phyloP scores from a whole-genome alignment of 2,113 vertebrate genomes.

The Acanthisitta chloris region DNA sequence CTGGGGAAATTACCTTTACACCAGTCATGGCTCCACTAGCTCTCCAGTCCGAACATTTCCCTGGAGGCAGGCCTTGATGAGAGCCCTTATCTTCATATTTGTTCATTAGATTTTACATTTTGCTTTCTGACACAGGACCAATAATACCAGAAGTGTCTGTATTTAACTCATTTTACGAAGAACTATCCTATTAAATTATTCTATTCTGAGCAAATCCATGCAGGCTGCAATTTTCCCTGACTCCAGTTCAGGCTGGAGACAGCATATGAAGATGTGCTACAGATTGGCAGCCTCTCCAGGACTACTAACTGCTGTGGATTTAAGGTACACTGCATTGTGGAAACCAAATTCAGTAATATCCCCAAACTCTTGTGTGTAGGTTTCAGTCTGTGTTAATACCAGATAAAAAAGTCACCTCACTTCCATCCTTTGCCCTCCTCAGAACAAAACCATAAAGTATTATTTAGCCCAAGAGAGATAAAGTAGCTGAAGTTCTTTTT shows the following conservation, averaged over 20 bases:
- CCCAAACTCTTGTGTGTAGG: neutral
- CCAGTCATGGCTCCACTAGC: neutral
- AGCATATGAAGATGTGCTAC: neutral
- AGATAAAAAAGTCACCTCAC: too few relatives aligned
- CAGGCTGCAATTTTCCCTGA: neutral
- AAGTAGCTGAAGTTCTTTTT: neutral
- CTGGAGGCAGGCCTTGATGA: neutral
- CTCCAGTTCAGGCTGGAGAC: neutral
- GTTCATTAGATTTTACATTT: neutral
- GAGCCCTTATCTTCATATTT: neutral
- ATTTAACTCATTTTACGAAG: neutral
- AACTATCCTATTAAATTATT: neutral
- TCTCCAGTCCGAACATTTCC: neutral
- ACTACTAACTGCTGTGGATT: neutral
- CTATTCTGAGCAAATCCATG: neutral
- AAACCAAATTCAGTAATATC: neutral
- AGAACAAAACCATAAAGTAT: too few relatives aligned
- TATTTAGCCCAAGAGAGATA: neutral
- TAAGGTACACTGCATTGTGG: neutral
- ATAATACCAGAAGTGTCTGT: neutral
- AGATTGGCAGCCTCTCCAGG: neutral
- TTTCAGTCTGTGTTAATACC: too few relatives aligned
- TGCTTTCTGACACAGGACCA: neutral
- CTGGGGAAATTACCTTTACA: neutral
- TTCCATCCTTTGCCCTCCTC: too few relatives aligned